These are phyloP conservation scores for Alethe castanea DNA, from an alignment of 2,113 vertebrate genomes.

Conservation along the genomic window DNA sequence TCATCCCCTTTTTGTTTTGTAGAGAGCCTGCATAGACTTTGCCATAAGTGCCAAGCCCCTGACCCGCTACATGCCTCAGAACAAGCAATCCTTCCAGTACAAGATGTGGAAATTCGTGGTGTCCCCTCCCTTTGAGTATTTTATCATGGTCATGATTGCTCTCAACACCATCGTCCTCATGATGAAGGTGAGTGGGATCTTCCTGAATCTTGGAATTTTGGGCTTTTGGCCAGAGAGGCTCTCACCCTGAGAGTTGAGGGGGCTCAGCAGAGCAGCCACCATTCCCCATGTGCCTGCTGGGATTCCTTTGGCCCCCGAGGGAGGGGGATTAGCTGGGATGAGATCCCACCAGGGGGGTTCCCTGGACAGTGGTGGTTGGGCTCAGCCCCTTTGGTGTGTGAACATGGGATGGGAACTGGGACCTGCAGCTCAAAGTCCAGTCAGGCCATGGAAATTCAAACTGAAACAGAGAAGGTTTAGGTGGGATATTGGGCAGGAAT, in stretches of 20 bases:
- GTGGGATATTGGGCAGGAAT: background rate
- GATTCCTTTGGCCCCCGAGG: background rate
- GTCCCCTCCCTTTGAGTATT: slow-evolving; percentile 94
- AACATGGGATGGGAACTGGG: background rate
- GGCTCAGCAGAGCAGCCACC: background rate
- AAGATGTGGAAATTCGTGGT: slow-evolving; percentile 97
- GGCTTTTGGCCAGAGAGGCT: background rate
- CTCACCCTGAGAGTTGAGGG: background rate
- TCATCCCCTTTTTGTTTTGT: slow-evolving; percentile 19
- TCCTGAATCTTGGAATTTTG: background rate
- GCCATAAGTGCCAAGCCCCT: slow-evolving; percentile 93
- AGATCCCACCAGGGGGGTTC: background rate
- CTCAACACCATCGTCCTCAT: slow-evolving; percentile 97
- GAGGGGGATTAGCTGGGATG: background rate
- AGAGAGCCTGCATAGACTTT: slow-evolving; percentile 98
- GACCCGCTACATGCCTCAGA: slow-evolving; percentile 95
- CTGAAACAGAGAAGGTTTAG: fast-evolving
- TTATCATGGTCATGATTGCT: slow-evolving; percentile 98
- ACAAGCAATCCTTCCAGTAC: slow-evolving; percentile 94
- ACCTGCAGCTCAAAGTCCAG: background rate
- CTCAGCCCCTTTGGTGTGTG: background rate
- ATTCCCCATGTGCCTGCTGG: background rate
- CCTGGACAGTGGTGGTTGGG: fast-evolving
- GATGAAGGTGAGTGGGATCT: slow-evolving; percentile 88
- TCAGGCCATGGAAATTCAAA: background rate